Evolutionary conservation across 1,140 invertebrate genomes (phyloP).

Genomic region (Drosophila parabipectinata): DNA sequence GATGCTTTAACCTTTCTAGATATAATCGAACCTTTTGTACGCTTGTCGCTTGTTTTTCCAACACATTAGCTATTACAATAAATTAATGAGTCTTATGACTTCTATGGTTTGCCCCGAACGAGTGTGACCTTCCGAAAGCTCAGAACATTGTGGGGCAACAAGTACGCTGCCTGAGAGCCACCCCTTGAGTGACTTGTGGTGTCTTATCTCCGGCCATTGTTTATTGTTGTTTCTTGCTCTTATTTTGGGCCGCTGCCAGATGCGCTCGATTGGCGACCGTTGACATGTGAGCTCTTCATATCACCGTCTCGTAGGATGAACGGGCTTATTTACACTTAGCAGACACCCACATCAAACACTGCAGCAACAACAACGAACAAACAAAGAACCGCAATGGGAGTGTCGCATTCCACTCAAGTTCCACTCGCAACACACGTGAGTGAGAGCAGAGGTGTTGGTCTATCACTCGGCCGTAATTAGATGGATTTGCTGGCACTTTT

Average conservation of each 20-base stretch:
- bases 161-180: conserved; percentile 21
- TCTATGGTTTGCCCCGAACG: too few relatives aligned
- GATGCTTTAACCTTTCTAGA: not conserved
- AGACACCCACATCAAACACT: conserved; percentile 13
- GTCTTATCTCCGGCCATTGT: conserved; percentile 13
- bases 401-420: conserved; percentile 6
- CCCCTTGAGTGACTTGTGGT: not conserved
- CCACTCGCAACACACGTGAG: conserved; percentile 44
- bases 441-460: conserved; percentile 8
- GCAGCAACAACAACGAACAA: not conserved
- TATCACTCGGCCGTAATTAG: conserved; percentile 21
- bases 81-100: not conserved
- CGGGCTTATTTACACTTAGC: conserved; percentile 37
- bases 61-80: conserved; percentile 16
- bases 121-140: not conserved
- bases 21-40: conserved; percentile 25
- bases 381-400: conserved; percentile 13
- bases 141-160: conserved; percentile 29
- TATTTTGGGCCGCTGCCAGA: conserved; percentile 24
- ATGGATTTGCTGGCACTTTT: conserved; percentile 25
- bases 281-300: conserved; percentile 55
- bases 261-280: conserved; percentile 42
- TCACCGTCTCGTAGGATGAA: conserved; percentile 7
- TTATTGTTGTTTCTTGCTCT: conserved; percentile 8
- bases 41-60: conserved; percentile 44